Conservation (phyloP, 1,140 invertebrate genomes). For the Xylocopa sonorina region DNA sequence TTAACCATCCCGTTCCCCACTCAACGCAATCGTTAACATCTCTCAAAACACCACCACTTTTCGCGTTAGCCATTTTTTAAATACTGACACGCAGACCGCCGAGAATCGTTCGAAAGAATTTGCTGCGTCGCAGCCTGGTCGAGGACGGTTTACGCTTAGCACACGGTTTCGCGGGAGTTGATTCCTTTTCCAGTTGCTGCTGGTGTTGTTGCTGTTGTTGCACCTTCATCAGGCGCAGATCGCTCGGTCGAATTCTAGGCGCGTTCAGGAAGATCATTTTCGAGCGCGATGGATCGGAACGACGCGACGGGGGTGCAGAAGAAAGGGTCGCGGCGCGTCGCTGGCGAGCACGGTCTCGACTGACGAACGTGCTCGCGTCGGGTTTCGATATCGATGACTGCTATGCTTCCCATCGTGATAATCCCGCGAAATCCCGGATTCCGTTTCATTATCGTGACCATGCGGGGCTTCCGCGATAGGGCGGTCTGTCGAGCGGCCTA, state of each 20-base stretch:
- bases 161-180: background rate
- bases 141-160: background rate
- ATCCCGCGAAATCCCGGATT: constrained; percentile 53
- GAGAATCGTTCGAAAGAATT: background rate
- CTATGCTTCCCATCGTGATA: constrained; percentile 16
- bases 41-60: background rate
- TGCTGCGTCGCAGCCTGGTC: background rate
- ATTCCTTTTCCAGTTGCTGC: background rate
- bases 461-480: constrained; percentile 37
- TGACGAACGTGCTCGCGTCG: constrained; percentile 12
- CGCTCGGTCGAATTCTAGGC: background rate
- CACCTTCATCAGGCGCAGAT: background rate
- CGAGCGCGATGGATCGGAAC: background rate
- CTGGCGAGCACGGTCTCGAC: constrained; percentile 1
- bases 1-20: background rate
- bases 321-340: background rate
- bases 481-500: background rate
- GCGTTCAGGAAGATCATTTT: constrained; percentile 40
- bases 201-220: background rate
- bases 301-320: background rate
- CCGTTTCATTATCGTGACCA: constrained; percentile 46
- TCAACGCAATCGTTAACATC: background rate
- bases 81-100: constrained; percentile 7
- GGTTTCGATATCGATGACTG: constrained; percentile 41
- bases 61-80: background rate